Evolutionary conservation across 1,140 invertebrate genomes (phyloP).

Genomic region (Temnothorax longispinosus): DNA sequence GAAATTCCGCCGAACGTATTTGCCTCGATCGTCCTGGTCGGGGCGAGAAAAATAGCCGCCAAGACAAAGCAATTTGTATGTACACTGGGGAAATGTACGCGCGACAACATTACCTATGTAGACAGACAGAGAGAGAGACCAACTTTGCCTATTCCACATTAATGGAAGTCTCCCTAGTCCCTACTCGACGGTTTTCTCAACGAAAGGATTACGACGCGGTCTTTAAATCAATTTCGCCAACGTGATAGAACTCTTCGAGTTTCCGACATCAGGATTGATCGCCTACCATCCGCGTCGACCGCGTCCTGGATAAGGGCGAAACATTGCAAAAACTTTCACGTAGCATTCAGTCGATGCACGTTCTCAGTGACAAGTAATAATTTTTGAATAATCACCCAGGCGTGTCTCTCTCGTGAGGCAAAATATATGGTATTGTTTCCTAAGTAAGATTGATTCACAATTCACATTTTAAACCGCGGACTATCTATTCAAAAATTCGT

Average conservation of each 20-base stretch:
- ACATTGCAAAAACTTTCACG: constrained; percentile 27
- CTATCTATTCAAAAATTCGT: not conserved
- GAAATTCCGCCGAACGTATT: constrained; percentile 66
- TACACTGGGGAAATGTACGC: constrained; percentile 24
- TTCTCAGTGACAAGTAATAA: constrained; percentile 17
- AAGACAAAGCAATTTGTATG: constrained; percentile 49
- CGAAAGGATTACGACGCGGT: constrained; percentile 71
- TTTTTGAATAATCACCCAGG: constrained; percentile 62
- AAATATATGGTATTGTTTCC: constrained; percentile 7
- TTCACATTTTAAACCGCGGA: not conserved
- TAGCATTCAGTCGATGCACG: not conserved
- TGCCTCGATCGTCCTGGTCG: constrained; percentile 4
- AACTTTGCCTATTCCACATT: constrained; percentile 50
- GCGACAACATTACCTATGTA: constrained; percentile 33
- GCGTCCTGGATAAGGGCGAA: constrained; percentile 14
- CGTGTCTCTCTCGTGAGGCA: not conserved
- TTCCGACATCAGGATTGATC: constrained; percentile 65
- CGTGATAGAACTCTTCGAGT: constrained; percentile 63
- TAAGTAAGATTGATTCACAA: constrained; percentile 51
- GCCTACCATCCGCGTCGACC: constrained; percentile 41
- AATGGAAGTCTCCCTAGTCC: constrained; percentile 38
- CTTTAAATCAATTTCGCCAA: constrained; percentile 71
- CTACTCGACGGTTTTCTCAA: constrained; percentile 45
- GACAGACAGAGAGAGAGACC: not conserved
- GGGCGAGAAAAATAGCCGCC: constrained; percentile 19